A percentile compares a stretch with the other conserved stretches of the same genome.
Evolutionary conservation across 2,797 vertebrate species (phyloP).

Genomic region (Phoebastria nigripes): DNA sequence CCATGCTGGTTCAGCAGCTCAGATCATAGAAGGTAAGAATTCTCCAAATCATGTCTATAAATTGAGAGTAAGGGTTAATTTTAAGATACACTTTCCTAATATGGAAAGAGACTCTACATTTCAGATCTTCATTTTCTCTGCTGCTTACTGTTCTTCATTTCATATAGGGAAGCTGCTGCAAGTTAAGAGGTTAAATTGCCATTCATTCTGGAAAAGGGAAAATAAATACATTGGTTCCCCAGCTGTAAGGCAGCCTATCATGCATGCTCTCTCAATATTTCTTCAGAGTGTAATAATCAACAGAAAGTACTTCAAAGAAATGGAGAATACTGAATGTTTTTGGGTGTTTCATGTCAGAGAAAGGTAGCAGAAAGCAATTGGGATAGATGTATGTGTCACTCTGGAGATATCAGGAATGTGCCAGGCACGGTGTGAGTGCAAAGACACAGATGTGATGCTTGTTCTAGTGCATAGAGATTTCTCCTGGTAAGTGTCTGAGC

Average conservation of each 20-base stretch:
- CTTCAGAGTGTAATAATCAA: neutral
- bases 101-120: neutral
- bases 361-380: neutral
- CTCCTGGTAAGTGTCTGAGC: neutral
- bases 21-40: conserved; percentile 74
- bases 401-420: neutral
- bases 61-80: neutral
- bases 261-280: neutral
- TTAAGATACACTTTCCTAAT: neutral
- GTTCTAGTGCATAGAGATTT: neutral
- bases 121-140: neutral
- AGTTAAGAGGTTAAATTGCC: neutral
- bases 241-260: neutral
- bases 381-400: neutral
- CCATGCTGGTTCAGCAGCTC: conserved; percentile 31
- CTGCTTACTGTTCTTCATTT: neutral
- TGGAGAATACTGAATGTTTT: neutral
- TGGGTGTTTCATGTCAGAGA: neutral
- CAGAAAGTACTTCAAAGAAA: neutral
- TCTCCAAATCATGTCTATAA: neutral
- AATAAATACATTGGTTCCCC: neutral
- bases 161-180: neutral
- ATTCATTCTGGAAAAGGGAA: neutral
- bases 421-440: neutral
- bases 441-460: neutral